Conservation (phyloP, 2,113 vertebrate genomes). For the Nanorana parkeri region DNA sequence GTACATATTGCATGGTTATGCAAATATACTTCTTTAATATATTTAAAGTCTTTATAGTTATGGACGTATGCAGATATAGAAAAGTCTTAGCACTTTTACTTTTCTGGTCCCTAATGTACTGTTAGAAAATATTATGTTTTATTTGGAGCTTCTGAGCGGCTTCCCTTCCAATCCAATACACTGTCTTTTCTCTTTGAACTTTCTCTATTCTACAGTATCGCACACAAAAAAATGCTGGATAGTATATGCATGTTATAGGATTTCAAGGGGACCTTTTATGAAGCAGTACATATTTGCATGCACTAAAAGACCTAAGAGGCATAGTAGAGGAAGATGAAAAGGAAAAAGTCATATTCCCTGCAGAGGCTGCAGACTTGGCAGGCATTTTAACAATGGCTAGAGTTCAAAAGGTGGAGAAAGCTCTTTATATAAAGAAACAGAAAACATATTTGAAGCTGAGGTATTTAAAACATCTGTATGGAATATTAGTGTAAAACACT, state of each 20-base stretch:
- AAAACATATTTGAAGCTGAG: constrained; percentile 39
- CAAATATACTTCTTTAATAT: no score
- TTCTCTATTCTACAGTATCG: constrained; percentile 28
- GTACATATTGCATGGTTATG: no score
- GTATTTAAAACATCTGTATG: constrained; percentile 31
- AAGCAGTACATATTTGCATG: constrained; percentile 54
- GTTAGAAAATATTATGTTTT: no score
- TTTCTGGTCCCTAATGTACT: no score
- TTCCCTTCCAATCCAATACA: no score
- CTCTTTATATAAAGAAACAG: constrained; percentile 50
- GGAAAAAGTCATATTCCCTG: constrained; percentile 56
- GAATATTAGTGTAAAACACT: constrained; percentile 29
- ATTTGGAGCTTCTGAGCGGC: no score
- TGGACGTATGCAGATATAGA: no score
- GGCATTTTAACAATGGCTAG: constrained; percentile 53
- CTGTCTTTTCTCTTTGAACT: constrained; percentile 39
- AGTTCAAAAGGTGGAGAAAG: constrained; percentile 50
- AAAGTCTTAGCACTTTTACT: no score
- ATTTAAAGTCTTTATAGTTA: no score
- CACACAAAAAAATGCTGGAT: constrained; percentile 45
- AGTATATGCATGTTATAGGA: constrained; percentile 51
- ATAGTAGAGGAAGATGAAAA: constrained; percentile 52
- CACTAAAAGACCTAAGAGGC: constrained; percentile 50
- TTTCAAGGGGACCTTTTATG: constrained; percentile 53
- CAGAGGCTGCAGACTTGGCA: constrained; percentile 43